These are phyloP conservation scores for Aproaerema taeniolella DNA, from an alignment of 2,888 invertebrate species.

Conservation along the genomic window DNA sequence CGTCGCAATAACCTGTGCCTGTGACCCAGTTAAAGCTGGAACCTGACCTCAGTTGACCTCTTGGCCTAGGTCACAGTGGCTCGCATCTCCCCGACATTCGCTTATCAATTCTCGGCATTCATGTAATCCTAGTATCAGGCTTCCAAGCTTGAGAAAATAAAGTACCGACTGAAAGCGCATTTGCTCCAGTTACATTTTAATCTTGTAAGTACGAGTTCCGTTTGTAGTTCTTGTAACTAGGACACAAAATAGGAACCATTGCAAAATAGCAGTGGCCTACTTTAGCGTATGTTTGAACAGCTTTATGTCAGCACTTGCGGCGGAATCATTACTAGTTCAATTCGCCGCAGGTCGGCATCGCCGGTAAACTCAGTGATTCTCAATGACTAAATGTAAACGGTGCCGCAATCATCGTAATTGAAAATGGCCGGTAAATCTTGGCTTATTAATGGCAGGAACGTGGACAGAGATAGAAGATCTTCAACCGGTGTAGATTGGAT, in stretches of 20 bases:
- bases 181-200: not conserved
- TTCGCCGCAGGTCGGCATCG: conserved; percentile 11
- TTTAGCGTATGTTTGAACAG: conserved; percentile 13
- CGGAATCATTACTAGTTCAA: conserved; percentile 24
- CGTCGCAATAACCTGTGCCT: conserved; percentile 57
- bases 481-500: conserved; percentile 19
- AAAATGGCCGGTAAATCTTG: conserved; percentile 38
- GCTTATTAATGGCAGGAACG: conserved; percentile 26
- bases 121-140: conserved; percentile 29
- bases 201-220: conserved; percentile 1
- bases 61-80: conserved; percentile 51
- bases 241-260: conserved; percentile 21
- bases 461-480: too few species aligned
- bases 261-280: conserved; percentile 20
- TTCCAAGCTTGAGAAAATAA: not conserved
- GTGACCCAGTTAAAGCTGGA: conserved; percentile 58
- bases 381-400: conserved; percentile 21
- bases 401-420: conserved; percentile 42
- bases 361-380: conserved; percentile 23
- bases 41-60: conserved; percentile 61
- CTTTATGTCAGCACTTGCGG: conserved; percentile 18
- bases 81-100: conserved; percentile 26
- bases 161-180: not conserved
- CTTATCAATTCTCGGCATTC: conserved; percentile 28
- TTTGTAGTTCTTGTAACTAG: conserved; percentile 11